Percentiles rank a stretch among this genome's conserved stretches.
Conservation (phyloP, 2,113 vertebrate species). For the Caranx melampygus region DNA sequence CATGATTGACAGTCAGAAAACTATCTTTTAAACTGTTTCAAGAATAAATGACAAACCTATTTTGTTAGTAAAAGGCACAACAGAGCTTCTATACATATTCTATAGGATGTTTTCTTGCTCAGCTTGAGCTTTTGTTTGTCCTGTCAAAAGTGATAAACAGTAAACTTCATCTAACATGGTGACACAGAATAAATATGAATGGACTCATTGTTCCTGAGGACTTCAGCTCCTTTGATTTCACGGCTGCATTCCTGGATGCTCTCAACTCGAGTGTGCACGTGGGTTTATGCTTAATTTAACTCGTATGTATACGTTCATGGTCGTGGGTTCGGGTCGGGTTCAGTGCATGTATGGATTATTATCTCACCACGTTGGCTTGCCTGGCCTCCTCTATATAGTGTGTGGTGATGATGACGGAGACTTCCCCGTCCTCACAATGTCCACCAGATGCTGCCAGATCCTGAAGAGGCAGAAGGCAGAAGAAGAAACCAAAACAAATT, state of each 20-base stretch:
- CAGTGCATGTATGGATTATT: neutral
- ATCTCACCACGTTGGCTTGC: constrained; percentile 84
- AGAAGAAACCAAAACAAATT: constrained; percentile 16
- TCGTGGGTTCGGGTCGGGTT: neutral
- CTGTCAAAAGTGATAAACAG: constrained; percentile 50
- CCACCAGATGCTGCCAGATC: constrained; percentile 87
- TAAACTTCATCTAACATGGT: constrained; percentile 8
- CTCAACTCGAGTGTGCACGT: neutral
- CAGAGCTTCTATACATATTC: neutral
- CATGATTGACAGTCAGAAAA: too few species aligned
- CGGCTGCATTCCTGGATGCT: neutral
- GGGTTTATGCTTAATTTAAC: neutral
- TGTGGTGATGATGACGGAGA: constrained; percentile 86
- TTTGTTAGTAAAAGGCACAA: neutral
- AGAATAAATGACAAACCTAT: neutral
- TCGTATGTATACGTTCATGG: neutral
- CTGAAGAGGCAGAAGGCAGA: constrained; percentile 47
- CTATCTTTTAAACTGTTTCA: neutral
- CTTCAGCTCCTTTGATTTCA: neutral
- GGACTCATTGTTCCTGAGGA: constrained; percentile 41
- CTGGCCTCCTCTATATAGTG: constrained; percentile 88
- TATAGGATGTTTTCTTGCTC: neutral
- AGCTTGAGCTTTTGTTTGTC: constrained; percentile 1
- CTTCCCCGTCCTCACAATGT: constrained; percentile 84
- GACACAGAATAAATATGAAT: constrained; percentile 29